phyloP scores from a whole-genome alignment of 2,888 invertebrate species.

The Uloborus plumipes region DNA sequence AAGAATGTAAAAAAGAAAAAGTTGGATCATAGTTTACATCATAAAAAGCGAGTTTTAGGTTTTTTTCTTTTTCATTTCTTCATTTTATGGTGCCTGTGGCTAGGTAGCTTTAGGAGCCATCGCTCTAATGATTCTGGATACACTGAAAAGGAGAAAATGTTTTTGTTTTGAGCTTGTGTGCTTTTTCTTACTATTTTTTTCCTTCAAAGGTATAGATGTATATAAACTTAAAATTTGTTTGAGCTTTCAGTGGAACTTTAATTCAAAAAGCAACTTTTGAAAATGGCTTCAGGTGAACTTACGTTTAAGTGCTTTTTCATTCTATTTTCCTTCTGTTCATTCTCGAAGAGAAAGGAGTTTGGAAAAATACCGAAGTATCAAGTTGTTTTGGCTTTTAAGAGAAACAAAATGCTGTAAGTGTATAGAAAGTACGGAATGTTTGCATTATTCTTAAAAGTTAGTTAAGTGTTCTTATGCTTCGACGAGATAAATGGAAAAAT shows the following conservation, averaged over 20 bases:
- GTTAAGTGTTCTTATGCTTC: too few species aligned
- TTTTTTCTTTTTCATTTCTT: not conserved
- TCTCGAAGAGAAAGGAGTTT: too few species aligned
- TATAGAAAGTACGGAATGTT: too few species aligned
- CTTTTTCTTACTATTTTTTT: slow-evolving; percentile 11
- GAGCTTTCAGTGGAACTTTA: slow-evolving; percentile 43
- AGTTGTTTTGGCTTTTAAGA: too few species aligned
- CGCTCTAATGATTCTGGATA: slow-evolving; percentile 45
- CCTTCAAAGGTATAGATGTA: slow-evolving; percentile 21
- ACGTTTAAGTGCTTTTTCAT: slow-evolving; percentile 48
- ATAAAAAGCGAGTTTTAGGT: slow-evolving; percentile 25
- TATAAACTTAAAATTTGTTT: slow-evolving; percentile 45
- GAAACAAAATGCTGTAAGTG: too few species aligned
- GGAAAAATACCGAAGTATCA: too few species aligned
- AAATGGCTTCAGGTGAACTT: slow-evolving; percentile 48
- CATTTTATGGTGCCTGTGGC: slow-evolving; percentile 44
- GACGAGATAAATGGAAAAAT: too few species aligned
- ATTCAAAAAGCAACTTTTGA: slow-evolving; percentile 58
- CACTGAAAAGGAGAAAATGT: slow-evolving; percentile 26
- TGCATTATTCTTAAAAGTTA: too few species aligned
- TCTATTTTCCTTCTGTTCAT: slow-evolving; percentile 13
- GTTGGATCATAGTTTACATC: slow-evolving; percentile 51
- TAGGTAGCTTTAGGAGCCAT: slow-evolving; percentile 35
- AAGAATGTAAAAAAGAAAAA: slow-evolving; percentile 25
- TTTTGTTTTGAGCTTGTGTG: slow-evolving; percentile 47